phyloP scores from a whole-genome alignment of 1,140 invertebrate species.

The Whitmania pigra region DNA sequence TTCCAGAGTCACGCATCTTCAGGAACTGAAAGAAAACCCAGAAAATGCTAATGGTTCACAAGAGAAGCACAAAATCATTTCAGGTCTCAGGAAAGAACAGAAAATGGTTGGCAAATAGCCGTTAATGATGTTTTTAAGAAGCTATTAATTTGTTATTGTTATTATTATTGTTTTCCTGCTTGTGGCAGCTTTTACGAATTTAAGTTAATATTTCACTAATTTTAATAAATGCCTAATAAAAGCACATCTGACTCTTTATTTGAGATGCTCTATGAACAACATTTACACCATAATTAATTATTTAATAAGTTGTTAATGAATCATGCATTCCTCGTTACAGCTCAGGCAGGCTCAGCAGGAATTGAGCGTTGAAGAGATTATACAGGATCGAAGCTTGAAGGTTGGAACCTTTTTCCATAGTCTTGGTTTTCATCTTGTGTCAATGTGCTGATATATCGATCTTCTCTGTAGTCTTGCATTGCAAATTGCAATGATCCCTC shows the following conservation, averaged over 20 bases:
- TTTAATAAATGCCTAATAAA: no score
- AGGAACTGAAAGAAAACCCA: not conserved
- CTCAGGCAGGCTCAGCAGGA: not conserved
- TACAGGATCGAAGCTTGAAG: slow-evolving; percentile 5
- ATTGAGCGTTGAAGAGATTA: not conserved
- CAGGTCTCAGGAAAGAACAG: slow-evolving; percentile 6
- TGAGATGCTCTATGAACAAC: no score
- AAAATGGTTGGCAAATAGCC: not conserved
- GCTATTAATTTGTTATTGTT: not conserved
- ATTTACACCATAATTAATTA: no score
- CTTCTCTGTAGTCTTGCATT: not conserved
- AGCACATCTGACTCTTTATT: no score
- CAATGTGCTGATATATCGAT: not conserved
- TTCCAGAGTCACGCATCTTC: not conserved
- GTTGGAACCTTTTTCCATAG: not conserved
- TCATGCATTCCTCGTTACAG: not conserved
- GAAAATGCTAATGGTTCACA: not conserved
- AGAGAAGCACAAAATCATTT: not conserved
- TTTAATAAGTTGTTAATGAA: not conserved
- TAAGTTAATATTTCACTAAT: no score
- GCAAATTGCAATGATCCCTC: not conserved
- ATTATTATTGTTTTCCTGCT: not conserved
- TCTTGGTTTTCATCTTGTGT: not conserved
- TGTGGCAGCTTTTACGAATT: no score
- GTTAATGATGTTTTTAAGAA: not conserved